A percentile compares a stretch with the other conserved stretches of the same genome.
phyloP scores from a whole-genome alignment of 2,797 vertebrate species.

The Emys orbicularis region DNA sequence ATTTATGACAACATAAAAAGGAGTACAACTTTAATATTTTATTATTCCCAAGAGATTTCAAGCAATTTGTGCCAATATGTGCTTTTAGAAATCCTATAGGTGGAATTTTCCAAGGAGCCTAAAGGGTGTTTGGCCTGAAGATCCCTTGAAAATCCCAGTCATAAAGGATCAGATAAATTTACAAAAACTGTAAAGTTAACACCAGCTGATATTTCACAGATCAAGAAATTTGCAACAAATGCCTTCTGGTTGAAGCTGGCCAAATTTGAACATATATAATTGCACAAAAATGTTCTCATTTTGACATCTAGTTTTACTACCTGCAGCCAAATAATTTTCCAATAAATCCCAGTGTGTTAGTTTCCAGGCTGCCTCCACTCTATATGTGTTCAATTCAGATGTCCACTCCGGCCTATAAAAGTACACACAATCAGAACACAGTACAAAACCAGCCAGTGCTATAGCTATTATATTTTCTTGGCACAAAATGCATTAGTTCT shows the following conservation, averaged over 20 bases:
- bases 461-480: not conserved
- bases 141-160: not conserved
- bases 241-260: not conserved
- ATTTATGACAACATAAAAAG: not conserved
- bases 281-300: conserved; percentile 15
- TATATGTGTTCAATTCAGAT: conserved; percentile 94
- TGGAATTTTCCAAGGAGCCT: not conserved
- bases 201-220: not conserved
- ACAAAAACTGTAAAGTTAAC: not conserved
- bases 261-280: conserved; percentile 6
- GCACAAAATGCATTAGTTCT: not conserved
- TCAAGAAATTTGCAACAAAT: not conserved
- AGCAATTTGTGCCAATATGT: not conserved
- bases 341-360: conserved; percentile 95
- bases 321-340: conserved; percentile 94
- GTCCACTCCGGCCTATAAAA: conserved; percentile 92
- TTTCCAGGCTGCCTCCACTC: conserved; percentile 99
- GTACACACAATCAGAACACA: not conserved
- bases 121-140: not conserved
- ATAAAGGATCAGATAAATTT: not conserved
- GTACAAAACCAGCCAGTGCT: not conserved
- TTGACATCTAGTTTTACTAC: conserved; percentile 74
- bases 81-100: not conserved
- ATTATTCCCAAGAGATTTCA: not conserved
- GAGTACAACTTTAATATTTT: not conserved